Evolutionary conservation across 2,797 vertebrate species (phyloP).

Genomic region (Eulemur mongoz): DNA sequence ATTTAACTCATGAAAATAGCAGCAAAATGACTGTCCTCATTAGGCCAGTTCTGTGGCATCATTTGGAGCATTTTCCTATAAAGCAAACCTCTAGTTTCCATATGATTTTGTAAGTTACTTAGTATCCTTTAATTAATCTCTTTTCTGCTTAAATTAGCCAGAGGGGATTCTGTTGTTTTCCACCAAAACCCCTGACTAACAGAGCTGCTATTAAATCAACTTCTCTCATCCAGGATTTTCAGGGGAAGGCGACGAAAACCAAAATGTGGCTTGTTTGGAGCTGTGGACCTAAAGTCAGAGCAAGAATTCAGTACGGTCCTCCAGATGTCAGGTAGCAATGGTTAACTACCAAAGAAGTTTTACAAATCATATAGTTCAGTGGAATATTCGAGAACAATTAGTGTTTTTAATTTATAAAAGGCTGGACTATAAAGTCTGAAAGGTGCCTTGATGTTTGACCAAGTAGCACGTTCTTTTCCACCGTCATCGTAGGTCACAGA

Average conservation of each 20-base stretch:
- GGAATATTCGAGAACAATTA: not conserved
- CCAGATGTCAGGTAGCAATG: not conserved
- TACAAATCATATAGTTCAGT: not conserved
- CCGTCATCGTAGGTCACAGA: not conserved
- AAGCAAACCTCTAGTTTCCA: not conserved
- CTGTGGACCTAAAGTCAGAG: not conserved
- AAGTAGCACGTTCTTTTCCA: not conserved
- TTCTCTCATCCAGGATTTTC: not conserved
- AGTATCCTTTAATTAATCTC: not conserved
- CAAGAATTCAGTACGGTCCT: not conserved
- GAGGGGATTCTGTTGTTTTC: not conserved
- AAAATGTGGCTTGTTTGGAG: not conserved
- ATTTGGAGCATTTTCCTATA: constrained; percentile 2
- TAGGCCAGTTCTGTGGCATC: not conserved
- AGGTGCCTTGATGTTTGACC: not conserved
- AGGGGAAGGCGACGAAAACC: not conserved
- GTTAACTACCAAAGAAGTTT: not conserved
- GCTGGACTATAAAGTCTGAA: not conserved
- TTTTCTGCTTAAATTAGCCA: not conserved
- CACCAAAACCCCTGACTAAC: not conserved
- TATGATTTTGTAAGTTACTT: not conserved
- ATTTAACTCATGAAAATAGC: not conserved
- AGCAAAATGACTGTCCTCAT: not conserved
- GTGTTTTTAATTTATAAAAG: not conserved
- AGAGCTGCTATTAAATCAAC: not conserved